Conservation (phyloP, 1,140 invertebrate genomes). For the Macrostomum lignano region DNA sequence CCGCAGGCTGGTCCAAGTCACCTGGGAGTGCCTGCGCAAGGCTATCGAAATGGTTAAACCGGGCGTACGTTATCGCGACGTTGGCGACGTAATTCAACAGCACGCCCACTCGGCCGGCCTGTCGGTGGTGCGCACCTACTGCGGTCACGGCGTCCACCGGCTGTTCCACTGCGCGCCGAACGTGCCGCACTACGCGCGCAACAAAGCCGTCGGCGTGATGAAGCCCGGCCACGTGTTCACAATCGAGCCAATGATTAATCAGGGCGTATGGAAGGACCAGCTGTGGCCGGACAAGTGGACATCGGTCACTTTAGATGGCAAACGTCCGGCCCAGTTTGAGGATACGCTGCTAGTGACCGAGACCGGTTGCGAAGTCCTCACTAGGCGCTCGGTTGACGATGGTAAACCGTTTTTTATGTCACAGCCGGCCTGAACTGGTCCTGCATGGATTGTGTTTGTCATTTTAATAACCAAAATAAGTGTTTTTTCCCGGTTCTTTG, state of each 20-base stretch:
- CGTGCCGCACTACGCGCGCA: constrained; percentile 97
- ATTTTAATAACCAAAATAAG: too few species aligned
- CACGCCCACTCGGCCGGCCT: constrained; percentile 73
- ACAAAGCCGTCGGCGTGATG: constrained; percentile 88
- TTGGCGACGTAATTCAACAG: constrained; percentile 89
- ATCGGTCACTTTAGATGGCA: constrained; percentile 72
- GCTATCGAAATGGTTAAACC: constrained; percentile 60
- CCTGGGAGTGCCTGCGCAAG: constrained; percentile 60
- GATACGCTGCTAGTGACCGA: constrained; percentile 87
- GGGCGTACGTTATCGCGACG: constrained; percentile 78
- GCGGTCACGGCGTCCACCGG: constrained; percentile 87
- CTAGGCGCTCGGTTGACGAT: constrained; percentile 32
- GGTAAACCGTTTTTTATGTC: constrained; percentile 2
- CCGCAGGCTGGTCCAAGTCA: constrained; percentile 42
- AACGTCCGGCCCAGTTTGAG: constrained; percentile 86
- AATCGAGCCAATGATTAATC: constrained; percentile 80
- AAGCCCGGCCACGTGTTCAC: constrained; percentile 87
- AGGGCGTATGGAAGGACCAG: constrained; percentile 32
- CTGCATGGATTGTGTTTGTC: too few species aligned
- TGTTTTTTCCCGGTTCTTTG: too few species aligned
- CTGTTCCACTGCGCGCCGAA: constrained; percentile 89
- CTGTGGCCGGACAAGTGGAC: constrained; percentile 96
- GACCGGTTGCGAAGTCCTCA: constrained; percentile 74
- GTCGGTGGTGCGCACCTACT: constrained; percentile 81
- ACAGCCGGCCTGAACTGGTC: too few species aligned